Percentiles rank a stretch among this genome's conserved stretches.
These are phyloP conservation scores for Pelusios castaneus DNA, from an alignment of 2,113 vertebrate species.

Conservation along the genomic window DNA sequence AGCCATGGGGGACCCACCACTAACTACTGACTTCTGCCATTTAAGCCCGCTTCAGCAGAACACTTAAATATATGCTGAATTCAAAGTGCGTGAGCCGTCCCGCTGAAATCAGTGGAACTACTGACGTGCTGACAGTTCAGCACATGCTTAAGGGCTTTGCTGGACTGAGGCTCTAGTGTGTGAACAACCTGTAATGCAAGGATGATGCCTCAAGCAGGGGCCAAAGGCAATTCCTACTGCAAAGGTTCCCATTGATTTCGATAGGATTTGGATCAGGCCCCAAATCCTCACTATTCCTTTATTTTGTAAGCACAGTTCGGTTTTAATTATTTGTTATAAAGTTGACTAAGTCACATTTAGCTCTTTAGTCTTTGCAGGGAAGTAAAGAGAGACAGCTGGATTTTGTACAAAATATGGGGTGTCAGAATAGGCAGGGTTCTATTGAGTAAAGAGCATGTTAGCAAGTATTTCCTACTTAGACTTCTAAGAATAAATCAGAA, in stretches of 20 bases:
- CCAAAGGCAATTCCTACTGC: not conserved
- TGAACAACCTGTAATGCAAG: not conserved
- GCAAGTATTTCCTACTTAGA: not conserved
- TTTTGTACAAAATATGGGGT: not conserved
- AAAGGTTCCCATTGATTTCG: not conserved
- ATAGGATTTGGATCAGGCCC: not conserved
- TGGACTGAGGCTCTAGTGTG: not conserved
- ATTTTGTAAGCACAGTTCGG: not conserved
- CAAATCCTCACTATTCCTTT: not conserved
- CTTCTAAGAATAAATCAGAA: not conserved
- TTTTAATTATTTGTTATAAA: not conserved
- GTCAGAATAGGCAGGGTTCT: not conserved
- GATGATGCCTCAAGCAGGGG: not conserved
- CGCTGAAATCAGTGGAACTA: not conserved
- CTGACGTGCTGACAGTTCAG: not conserved
- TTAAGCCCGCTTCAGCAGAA: not conserved
- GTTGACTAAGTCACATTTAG: not conserved
- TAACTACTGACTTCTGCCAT: constrained; percentile 5
- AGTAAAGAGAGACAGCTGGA: not conserved
- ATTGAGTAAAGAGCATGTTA: not conserved
- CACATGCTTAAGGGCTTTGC: not conserved
- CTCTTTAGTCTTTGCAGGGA: not conserved
- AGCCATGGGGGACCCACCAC: not conserved
- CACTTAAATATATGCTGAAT: not conserved
- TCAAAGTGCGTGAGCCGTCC: not conserved